A percentile compares a stretch with the other conserved stretches of the same genome.
Conservation (phyloP, 2,797 vertebrate species). For the Picus viridis region DNA sequence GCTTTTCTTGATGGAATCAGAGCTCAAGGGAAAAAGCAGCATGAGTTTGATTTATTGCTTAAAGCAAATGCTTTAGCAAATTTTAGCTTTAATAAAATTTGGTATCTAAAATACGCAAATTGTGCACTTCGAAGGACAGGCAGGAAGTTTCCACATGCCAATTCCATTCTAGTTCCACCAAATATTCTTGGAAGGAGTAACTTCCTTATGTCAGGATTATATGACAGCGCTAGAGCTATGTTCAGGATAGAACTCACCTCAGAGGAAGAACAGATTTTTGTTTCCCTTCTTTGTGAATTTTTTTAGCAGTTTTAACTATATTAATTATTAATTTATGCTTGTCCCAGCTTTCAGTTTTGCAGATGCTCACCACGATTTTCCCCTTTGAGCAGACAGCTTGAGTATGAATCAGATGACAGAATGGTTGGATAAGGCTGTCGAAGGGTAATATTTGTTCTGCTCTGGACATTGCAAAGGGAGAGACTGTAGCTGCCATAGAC, state of each 20-base stretch:
- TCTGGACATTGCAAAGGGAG: not conserved
- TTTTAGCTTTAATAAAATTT: not conserved
- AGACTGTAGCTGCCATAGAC: not conserved
- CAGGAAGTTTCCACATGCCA: not conserved
- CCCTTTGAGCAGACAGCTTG: not conserved
- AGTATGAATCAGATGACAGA: constrained; percentile 4
- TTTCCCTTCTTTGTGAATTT: not conserved
- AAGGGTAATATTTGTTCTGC: not conserved
- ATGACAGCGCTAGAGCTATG: not conserved
- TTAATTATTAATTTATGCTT: not conserved
- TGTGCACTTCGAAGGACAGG: not conserved
- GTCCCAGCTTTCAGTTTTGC: not conserved
- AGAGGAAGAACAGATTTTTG: not conserved
- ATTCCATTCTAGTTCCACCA: not conserved
- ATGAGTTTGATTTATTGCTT: not conserved
- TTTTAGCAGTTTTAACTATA: not conserved
- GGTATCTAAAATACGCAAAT: not conserved
- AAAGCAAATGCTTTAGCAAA: not conserved
- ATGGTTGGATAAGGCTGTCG: not conserved
- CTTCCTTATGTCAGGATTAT: not conserved
- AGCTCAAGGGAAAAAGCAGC: not conserved
- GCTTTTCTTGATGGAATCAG: not conserved
- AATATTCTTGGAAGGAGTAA: not conserved
- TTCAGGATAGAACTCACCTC: not conserved
- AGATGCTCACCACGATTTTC: not conserved